Percentiles rank a stretch among this genome's conserved stretches.
phyloP scores from a whole-genome alignment of 2,888 invertebrate genomes.

The Zaprionus lineosus region DNA sequence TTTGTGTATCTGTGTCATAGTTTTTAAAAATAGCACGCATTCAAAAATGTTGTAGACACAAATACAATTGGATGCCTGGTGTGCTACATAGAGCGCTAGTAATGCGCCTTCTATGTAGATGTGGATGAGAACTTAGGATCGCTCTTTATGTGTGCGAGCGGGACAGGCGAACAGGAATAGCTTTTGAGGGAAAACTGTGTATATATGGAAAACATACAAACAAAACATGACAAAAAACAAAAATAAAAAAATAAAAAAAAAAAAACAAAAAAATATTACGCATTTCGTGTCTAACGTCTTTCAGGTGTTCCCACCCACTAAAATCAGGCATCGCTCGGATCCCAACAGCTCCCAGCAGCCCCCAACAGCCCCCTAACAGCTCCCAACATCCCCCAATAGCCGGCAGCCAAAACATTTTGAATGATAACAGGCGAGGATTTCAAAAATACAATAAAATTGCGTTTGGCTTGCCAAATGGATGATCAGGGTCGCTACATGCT shows the following conservation, averaged over 20 bases:
- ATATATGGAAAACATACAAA: no score
- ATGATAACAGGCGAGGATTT: conserved; percentile 55
- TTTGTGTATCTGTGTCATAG: conserved; percentile 81
- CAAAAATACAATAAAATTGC: conserved; percentile 42
- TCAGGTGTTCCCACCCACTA: no score
- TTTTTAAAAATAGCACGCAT: conserved; percentile 79
- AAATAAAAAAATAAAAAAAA: conserved; percentile 5
- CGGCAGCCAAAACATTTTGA: conserved; percentile 55
- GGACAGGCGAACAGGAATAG: conserved; percentile 34
- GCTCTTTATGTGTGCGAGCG: conserved; percentile 17
- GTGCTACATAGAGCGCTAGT: conserved; percentile 31
- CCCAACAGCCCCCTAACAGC: no score
- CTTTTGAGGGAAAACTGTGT: conserved; percentile 5
- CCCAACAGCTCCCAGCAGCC: no score
- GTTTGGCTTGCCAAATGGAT: conserved; percentile 59
- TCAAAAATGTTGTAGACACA: conserved; percentile 53
- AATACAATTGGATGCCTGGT: conserved; percentile 43
- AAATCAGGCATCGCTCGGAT: no score
- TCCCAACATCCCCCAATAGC: conserved; percentile 16
- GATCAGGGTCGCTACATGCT: conserved; percentile 71
- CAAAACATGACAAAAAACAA: no score
- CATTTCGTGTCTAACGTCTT: conserved; percentile 45
- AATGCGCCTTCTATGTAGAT: conserved; percentile 64
- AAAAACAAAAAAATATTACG: conserved; percentile 42
- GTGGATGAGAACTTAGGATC: conserved; percentile 4